These are phyloP conservation scores for Heliconius aoede DNA, from an alignment of 2,888 invertebrate species.

Conservation along the genomic window DNA sequence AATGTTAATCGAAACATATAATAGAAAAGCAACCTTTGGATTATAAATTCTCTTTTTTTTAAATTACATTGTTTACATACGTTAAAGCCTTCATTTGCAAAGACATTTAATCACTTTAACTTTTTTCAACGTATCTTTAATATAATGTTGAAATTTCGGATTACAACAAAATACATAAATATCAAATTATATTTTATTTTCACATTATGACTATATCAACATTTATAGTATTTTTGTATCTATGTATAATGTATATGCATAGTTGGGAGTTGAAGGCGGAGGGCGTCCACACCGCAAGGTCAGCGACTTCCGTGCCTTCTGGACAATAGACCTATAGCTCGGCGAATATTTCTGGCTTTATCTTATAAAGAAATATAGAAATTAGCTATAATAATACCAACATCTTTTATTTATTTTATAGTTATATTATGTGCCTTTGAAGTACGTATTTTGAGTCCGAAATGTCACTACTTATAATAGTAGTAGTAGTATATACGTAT, in stretches of 20 bases:
- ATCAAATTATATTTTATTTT: not conserved
- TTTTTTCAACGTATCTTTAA: not conserved
- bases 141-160: not conserved
- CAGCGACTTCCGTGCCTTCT: conserved; percentile 71
- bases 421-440: not conserved
- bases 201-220: not conserved
- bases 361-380: conserved; percentile 8
- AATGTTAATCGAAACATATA: not conserved
- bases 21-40: not conserved
- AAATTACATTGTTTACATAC: not conserved
- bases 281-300: conserved; percentile 67
- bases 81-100: not conserved
- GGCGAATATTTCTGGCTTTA: not conserved
- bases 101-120: not conserved
- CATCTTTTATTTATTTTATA: not conserved
- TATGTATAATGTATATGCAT: conserved; percentile 27
- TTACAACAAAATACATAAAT: not conserved
- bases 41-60: not conserved
- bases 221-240: conserved; percentile 1
- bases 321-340: conserved; percentile 55
- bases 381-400: not conserved
- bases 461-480: not conserved
- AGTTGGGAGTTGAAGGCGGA: conserved; percentile 56
- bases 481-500: not conserved
- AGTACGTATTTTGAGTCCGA: not conserved